Conservation (phyloP, 2,797 vertebrate species). For the Otolemur crassicaudatus region DNA sequence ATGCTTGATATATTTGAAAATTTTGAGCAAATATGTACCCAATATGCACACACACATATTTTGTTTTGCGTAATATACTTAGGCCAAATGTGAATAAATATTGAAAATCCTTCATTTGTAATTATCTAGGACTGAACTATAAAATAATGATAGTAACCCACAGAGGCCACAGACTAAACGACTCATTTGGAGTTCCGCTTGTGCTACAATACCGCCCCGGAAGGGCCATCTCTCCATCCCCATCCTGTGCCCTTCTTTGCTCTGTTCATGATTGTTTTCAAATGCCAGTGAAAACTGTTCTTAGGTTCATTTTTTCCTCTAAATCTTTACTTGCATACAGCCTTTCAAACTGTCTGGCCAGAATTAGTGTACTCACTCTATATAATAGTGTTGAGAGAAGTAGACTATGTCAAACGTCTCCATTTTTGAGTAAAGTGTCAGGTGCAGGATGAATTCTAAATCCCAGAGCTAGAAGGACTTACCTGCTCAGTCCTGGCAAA, state of each 20-base stretch:
- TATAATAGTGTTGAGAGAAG: background rate
- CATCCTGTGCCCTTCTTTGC: background rate
- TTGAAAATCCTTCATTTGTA: background rate
- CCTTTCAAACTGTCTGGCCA: background rate
- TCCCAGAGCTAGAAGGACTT: background rate
- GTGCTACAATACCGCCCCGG: fast-evolving
- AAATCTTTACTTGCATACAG: background rate
- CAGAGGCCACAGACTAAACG: background rate
- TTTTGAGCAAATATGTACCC: background rate
- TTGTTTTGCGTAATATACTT: background rate
- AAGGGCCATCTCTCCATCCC: background rate
- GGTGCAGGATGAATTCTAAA: background rate
- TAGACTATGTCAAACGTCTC: background rate
- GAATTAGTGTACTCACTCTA: background rate
- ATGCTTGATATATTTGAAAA: background rate
- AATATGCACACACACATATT: background rate
- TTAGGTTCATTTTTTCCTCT: background rate
- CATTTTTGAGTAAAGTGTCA: background rate
- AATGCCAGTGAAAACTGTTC: background rate
- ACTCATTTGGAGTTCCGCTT: background rate
- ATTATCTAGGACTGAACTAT: background rate
- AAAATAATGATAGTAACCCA: background rate
- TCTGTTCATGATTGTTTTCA: background rate
- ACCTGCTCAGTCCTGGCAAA: background rate
- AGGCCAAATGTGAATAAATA: background rate